Percentiles rank a stretch among this genome's conserved stretches.
phyloP scores from a whole-genome alignment of 1,140 invertebrate genomes.

The Muscidifurax raptorellus region DNA sequence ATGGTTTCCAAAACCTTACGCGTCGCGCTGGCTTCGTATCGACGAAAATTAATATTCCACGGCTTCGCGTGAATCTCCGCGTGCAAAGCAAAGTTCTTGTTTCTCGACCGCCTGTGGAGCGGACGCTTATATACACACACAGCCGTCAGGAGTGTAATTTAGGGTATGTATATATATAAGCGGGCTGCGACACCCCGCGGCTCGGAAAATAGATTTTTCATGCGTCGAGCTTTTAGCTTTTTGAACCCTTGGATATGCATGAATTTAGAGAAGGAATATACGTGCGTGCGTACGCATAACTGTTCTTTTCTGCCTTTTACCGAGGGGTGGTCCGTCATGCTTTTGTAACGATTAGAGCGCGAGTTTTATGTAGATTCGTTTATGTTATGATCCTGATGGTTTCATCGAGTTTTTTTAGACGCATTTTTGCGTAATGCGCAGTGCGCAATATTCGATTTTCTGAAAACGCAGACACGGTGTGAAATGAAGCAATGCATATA shows the following conservation, averaged over 20 bases:
- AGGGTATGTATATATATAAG: not conserved
- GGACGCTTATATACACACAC: not conserved
- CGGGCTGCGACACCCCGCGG: not conserved
- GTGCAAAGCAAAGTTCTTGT: not conserved
- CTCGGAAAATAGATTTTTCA: slow-evolving; percentile 35
- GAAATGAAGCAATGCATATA: no score
- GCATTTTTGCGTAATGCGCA: no score
- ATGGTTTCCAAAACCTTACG: not conserved
- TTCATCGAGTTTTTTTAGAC: no score
- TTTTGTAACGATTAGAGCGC: not conserved
- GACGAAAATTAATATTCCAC: slow-evolving; percentile 25
- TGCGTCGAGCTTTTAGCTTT: not conserved
- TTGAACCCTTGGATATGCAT: not conserved
- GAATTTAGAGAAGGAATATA: no score
- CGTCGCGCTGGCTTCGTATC: not conserved
- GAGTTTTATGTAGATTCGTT: not conserved
- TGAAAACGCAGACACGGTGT: no score
- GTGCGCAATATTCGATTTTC: no score
- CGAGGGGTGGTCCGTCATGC: no score
- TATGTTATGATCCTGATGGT: no score
- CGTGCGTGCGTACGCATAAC: no score
- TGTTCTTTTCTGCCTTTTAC: no score
- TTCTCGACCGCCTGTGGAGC: not conserved
- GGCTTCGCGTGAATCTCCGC: slow-evolving; percentile 8
- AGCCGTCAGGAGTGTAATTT: not conserved